phyloP scores from a whole-genome alignment of 1,140 invertebrate species.

The Zaprionus taronus region DNA sequence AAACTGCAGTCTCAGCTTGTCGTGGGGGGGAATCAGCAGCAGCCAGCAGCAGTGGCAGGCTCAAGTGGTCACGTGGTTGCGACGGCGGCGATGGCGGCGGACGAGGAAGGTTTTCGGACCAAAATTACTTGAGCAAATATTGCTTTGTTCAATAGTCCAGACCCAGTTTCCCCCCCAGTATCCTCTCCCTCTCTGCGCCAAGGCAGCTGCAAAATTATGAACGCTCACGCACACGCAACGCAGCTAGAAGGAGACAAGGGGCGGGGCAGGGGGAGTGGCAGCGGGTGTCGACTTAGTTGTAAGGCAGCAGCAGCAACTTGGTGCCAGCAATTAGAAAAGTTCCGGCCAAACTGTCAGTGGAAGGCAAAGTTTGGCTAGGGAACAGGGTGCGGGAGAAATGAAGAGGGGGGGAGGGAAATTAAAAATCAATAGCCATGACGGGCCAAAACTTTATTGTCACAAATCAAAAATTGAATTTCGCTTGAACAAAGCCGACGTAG shows the following conservation, averaged over 20 bases:
- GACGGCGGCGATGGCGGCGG: conserved; percentile 35
- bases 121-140: conserved; percentile 77
- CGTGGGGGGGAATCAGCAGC: background rate
- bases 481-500: conserved; percentile 41
- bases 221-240: conserved; percentile 35
- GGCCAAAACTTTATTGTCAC: conserved; percentile 50
- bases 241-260: background rate
- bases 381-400: background rate
- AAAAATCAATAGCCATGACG: conserved; percentile 61
- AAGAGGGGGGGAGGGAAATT: conserved; percentile 26
- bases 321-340: conserved; percentile 73
- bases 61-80: conserved; percentile 42
- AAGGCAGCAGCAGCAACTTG: conserved; percentile 30
- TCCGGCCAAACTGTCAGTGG: conserved; percentile 63
- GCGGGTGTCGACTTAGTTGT: background rate
- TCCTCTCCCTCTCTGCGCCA: background rate
- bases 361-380: conserved; percentile 42
- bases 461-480: conserved; percentile 67
- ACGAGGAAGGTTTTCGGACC: conserved; percentile 63
- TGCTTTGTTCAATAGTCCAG: conserved; percentile 68
- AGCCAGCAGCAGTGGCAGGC: conserved; percentile 2
- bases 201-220: conserved; percentile 68
- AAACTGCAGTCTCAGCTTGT: conserved; percentile 65
- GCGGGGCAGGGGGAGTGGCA: background rate
- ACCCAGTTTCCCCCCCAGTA: conserved; percentile 4